Evolutionary conservation across 2,113 vertebrate genomes (phyloP).

Genomic region (Mohoua ochrocephala): DNA sequence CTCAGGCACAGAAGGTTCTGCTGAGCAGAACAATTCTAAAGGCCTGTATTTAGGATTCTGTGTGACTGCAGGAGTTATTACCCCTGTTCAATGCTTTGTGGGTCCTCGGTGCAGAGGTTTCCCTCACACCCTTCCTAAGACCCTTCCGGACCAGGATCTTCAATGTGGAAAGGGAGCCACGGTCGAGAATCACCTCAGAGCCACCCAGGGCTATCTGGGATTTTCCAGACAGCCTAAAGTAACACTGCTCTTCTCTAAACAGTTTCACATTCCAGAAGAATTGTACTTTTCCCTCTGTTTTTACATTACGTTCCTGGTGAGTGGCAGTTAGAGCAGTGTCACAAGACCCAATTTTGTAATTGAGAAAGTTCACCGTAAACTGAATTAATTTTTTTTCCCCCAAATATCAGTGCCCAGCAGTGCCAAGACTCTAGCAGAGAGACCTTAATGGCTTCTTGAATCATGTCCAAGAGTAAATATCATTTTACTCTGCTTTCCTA

Average conservation of each 20-base stretch:
- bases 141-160: neutral
- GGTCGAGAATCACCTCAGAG: neutral
- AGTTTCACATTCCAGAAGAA: neutral
- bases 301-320: neutral
- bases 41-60: neutral
- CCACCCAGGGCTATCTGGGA: neutral
- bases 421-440: neutral
- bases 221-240: neutral
- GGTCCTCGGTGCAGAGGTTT: neutral
- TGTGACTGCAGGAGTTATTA: rapidly evolving
- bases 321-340: neutral
- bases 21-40: neutral
- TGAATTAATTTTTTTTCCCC: neutral
- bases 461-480: neutral
- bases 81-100: neutral
- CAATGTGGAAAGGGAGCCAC: neutral
- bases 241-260: neutral
- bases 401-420: neutral
- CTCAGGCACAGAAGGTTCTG: neutral
- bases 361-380: neutral
- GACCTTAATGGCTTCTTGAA: neutral
- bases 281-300: neutral
- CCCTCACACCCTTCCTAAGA: neutral
- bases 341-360: neutral
- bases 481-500: neutral